These are phyloP conservation scores for Equus przewalskii DNA, from an alignment of 2,113 vertebrate genomes.

Conservation along the genomic window DNA sequence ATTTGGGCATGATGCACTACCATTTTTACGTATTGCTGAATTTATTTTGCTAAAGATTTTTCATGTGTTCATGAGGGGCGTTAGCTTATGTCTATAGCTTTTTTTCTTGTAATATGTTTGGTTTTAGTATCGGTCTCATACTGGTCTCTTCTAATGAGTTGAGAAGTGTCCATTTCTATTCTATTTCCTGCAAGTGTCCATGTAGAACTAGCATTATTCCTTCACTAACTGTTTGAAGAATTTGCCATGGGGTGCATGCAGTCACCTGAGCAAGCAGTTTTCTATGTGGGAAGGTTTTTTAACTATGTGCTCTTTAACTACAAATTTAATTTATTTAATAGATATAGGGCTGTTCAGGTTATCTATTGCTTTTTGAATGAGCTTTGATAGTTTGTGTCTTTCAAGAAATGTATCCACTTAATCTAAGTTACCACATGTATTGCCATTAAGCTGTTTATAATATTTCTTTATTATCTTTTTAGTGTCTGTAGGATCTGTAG, in stretches of 20 bases:
- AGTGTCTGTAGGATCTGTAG: not conserved
- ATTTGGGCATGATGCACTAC: not conserved
- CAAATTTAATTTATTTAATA: not conserved
- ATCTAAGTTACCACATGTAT: too few species aligned
- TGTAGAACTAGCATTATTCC: not conserved
- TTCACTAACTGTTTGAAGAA: not conserved
- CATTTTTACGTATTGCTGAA: not conserved
- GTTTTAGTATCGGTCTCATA: not conserved
- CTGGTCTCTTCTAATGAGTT: not conserved
- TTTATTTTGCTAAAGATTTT: not conserved
- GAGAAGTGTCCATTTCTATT: not conserved
- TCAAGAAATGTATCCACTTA: too few species aligned
- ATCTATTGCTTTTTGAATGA: too few species aligned
- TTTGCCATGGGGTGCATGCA: not conserved
- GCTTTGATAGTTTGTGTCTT: too few species aligned
- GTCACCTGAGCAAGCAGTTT: not conserved
- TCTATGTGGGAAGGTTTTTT: not conserved
- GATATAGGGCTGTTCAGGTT: too few species aligned
- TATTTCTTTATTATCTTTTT: not conserved
- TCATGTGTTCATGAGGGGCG: not conserved
- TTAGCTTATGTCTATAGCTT: not conserved
- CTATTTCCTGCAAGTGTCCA: not conserved
- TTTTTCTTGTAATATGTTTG: too few species aligned
- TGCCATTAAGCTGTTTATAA: not conserved
- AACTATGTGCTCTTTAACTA: not conserved